Evolutionary conservation across 2,113 vertebrate species (phyloP).

Genomic region (Melanerpes formicivorus): DNA sequence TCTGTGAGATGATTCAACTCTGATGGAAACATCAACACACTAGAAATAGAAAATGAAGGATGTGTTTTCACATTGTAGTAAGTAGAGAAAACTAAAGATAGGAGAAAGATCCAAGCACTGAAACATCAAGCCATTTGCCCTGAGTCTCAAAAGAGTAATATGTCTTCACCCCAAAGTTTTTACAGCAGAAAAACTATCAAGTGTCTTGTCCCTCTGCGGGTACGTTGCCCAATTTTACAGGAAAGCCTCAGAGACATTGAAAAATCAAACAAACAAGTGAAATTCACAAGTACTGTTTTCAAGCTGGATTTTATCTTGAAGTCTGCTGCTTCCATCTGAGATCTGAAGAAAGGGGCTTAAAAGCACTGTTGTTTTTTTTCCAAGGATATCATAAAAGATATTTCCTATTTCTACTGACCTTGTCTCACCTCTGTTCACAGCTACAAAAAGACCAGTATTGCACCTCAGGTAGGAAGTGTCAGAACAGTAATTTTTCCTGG

Average conservation of each 20-base stretch:
- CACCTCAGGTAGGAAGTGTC: background rate
- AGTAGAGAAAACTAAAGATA: background rate
- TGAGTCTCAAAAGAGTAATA: background rate
- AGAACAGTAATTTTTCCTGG: slow-evolving; percentile 5
- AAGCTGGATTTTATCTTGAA: slow-evolving; percentile 3
- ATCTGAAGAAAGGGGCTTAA: background rate
- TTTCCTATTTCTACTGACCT: background rate
- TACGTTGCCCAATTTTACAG: background rate
- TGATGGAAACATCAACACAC: background rate
- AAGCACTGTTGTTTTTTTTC: background rate
- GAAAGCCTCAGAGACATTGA: background rate
- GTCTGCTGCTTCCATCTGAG: background rate
- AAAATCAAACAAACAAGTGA: background rate
- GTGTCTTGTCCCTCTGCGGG: background rate
- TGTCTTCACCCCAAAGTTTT: background rate
- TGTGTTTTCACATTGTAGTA: background rate
- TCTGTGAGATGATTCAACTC: background rate
- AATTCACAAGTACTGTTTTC: background rate
- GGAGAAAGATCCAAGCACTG: background rate
- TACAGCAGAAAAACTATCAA: background rate
- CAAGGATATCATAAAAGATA: background rate
- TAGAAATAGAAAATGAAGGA: background rate
- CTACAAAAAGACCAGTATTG: background rate
- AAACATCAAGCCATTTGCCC: background rate
- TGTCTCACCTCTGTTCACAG: slow-evolving; percentile 14